These are phyloP conservation scores for Sphenopsis melanotis DNA, from an alignment of 2,797 vertebrate species.

Conservation along the genomic window DNA sequence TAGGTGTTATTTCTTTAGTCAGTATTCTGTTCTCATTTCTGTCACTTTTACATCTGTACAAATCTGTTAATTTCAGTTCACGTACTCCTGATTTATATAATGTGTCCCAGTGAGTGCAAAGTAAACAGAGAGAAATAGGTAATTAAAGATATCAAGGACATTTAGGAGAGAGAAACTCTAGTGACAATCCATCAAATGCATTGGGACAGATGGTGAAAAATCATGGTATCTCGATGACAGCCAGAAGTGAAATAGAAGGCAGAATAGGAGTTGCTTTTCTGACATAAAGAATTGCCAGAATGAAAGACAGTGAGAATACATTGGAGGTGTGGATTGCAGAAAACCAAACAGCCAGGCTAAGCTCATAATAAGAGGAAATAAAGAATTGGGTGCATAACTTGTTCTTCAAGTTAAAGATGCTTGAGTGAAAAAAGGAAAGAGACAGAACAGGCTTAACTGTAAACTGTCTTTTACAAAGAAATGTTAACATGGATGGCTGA, in stretches of 20 bases:
- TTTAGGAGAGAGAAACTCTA: background rate
- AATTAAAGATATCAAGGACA: constrained; percentile 51
- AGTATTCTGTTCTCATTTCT: background rate
- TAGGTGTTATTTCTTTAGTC: background rate
- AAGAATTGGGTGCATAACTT: background rate
- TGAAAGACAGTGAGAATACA: background rate
- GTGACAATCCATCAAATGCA: constrained; percentile 26
- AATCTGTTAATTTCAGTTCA: background rate
- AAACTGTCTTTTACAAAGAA: background rate
- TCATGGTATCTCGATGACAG: background rate
- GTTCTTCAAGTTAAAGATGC: background rate
- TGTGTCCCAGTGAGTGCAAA: background rate
- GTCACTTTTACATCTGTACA: background rate
- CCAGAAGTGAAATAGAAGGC: background rate
- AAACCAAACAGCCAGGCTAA: background rate
- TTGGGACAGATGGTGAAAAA: constrained; percentile 16
- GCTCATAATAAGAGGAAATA: background rate
- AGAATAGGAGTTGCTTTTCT: background rate
- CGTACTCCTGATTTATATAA: background rate
- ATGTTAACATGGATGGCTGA: background rate
- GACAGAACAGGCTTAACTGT: background rate
- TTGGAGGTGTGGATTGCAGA: background rate
- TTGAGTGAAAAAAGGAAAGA: background rate
- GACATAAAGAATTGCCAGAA: background rate
- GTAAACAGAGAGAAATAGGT: constrained; percentile 29